These are phyloP conservation scores for Pantherophis vulpinus DNA, from an alignment of 2,797 vertebrate genomes.

Conservation along the genomic window DNA sequence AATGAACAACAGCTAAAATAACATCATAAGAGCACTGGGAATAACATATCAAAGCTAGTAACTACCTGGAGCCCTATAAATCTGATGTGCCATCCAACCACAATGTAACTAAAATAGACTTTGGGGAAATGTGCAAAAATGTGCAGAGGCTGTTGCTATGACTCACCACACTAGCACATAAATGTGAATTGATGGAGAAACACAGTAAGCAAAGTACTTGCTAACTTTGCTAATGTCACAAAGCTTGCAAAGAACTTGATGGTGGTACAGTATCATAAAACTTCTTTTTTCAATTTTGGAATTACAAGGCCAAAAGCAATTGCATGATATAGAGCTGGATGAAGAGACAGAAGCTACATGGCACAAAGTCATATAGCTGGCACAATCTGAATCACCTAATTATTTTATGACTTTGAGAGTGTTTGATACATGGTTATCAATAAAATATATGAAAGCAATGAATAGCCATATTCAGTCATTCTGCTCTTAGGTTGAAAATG, in stretches of 20 bases:
- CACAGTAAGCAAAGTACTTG: not conserved
- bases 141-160: not conserved
- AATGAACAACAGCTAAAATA: slow-evolving; percentile 16
- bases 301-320: not conserved
- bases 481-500: not conserved
- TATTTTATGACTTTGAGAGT: not conserved
- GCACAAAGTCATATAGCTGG: not conserved
- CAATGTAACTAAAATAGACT: slow-evolving; percentile 19
- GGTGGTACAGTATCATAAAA: not conserved
- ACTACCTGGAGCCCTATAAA: slow-evolving; percentile 4
- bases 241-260: not conserved
- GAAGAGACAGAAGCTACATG: not conserved
- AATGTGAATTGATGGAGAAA: slow-evolving; percentile 9
- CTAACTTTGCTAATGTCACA: not conserved
- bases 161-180: not conserved
- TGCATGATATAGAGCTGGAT: not conserved
- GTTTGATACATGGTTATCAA: not conserved
- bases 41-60: slow-evolving; percentile 13
- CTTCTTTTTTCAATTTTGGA: not conserved
- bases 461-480: not conserved
- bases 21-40: slow-evolving; percentile 12
- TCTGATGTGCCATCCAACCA: slow-evolving; percentile 1
- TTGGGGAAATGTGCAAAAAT: not conserved
- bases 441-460: not conserved
- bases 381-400: not conserved